Conservation (phyloP, 1,140 invertebrate genomes). For the Pollicipes pollicipes region DNA sequence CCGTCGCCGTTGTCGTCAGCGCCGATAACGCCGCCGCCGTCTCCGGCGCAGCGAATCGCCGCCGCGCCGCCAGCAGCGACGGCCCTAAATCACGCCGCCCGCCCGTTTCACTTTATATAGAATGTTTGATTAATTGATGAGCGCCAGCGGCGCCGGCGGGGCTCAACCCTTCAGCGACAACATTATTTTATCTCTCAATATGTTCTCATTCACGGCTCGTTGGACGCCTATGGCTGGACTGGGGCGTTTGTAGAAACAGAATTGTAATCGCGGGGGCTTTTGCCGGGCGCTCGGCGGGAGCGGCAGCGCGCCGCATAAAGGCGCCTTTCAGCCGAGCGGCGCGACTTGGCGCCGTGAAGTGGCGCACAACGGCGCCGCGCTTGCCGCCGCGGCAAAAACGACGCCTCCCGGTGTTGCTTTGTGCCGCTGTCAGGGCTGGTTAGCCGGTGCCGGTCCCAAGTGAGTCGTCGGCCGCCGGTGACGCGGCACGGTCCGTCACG, state of each 20-base stretch:
- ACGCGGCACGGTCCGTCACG: too few relatives aligned
- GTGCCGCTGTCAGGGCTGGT: not conserved
- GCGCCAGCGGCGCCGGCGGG: too few relatives aligned
- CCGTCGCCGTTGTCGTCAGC: too few relatives aligned
- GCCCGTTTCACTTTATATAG: not conserved
- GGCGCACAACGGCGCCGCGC: not conserved
- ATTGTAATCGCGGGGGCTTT: not conserved
- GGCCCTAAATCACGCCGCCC: not conserved
- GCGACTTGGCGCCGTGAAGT: not conserved
- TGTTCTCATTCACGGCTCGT: not conserved
- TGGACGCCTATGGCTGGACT: not conserved
- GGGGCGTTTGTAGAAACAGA: not conserved
- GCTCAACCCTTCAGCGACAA: conserved; percentile 1
- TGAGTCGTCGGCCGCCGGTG: too few relatives aligned
- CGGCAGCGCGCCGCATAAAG: not conserved
- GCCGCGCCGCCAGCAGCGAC: too few relatives aligned
- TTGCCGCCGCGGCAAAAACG: not conserved
- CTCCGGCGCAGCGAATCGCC: too few relatives aligned
- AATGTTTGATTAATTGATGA: not conserved
- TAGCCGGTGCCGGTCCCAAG: not conserved
- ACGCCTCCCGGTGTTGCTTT: not conserved
- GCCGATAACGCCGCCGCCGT: too few relatives aligned
- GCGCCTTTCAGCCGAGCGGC: not conserved
- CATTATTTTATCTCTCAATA: conserved; percentile 2
- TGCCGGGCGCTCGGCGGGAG: too few relatives aligned